A percentile compares a stretch with the other conserved stretches of the same genome.
Evolutionary conservation across 2,888 invertebrate genomes (phyloP).

Genomic region (Cheilosia scutellata): DNA sequence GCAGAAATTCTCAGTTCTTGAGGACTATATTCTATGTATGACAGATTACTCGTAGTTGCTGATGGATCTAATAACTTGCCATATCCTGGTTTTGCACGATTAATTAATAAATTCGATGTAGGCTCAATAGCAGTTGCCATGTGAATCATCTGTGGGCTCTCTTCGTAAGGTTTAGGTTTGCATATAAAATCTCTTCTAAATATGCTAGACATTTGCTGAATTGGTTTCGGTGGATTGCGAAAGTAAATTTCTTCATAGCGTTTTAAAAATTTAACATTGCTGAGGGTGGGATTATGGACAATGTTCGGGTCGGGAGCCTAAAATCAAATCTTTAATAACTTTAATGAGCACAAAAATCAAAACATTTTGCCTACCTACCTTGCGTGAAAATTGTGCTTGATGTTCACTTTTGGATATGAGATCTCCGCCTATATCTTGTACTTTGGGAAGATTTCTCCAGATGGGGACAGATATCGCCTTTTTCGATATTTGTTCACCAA

Average conservation of each 20-base stretch:
- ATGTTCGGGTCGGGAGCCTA: not conserved
- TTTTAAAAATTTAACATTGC: constrained; percentile 78
- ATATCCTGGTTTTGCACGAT: constrained; percentile 79
- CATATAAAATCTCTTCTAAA: constrained; percentile 78
- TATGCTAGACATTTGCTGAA: constrained; percentile 78
- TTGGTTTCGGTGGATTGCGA: constrained; percentile 79
- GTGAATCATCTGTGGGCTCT: not conserved
- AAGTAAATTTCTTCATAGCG: constrained; percentile 79
- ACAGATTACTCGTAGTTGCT: constrained; percentile 81
- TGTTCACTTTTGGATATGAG: constrained; percentile 12
- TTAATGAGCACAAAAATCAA: not conserved
- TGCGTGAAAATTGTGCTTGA: constrained; percentile 12
- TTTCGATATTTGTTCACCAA: constrained; percentile 73
- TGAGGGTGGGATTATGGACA: constrained; percentile 2
- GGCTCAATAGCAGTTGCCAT: constrained; percentile 76
- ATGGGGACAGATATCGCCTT: not conserved
- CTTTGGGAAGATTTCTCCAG: not conserved
- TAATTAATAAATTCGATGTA: constrained; percentile 76
- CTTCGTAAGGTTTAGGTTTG: constrained; percentile 61
- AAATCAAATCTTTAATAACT: not conserved
- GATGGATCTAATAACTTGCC: constrained; percentile 80
- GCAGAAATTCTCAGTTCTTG: constrained; percentile 78
- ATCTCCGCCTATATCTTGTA: not conserved
- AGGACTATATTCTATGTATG: constrained; percentile 77
- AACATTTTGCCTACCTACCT: constrained; percentile 30